Evolutionary conservation across 2,113 vertebrate genomes (phyloP).

Genomic region (Pachypanchax playfairii): DNA sequence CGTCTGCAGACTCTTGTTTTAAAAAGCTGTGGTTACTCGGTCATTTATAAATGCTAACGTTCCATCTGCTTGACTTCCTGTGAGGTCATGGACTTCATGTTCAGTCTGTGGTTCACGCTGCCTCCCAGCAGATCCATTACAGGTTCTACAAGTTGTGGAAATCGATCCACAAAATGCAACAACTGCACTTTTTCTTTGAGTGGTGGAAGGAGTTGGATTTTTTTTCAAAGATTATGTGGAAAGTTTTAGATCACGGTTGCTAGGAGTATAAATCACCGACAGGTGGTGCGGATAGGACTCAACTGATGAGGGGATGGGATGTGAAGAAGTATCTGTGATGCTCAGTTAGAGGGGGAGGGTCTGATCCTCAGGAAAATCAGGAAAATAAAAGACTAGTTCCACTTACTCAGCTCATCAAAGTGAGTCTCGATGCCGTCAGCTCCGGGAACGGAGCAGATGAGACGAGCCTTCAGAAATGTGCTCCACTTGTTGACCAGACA

Average conservation of each 20-base stretch:
- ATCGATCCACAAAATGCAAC: slow-evolving; percentile 5
- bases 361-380: too few species aligned
- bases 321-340: too few species aligned
- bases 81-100: slow-evolving; percentile 12
- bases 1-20: slow-evolving; percentile 45
- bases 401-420: slow-evolving; percentile 97
- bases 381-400: slow-evolving; percentile 11
- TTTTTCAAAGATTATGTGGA: too few species aligned
- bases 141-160: background rate
- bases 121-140: slow-evolving; percentile 29
- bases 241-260: background rate
- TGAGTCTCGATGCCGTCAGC: slow-evolving; percentile 94
- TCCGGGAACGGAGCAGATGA: slow-evolving; percentile 94
- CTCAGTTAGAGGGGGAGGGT: background rate
- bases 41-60: slow-evolving; percentile 39
- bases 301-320: background rate
- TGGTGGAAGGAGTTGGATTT: too few species aligned
- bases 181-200: background rate
- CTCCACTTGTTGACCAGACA: slow-evolving; percentile 99
- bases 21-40: slow-evolving; percentile 22
- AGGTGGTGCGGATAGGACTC: background rate
- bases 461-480: slow-evolving; percentile 95
- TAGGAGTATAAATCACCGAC: slow-evolving; percentile 4
- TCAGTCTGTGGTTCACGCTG: slow-evolving; percentile 26
- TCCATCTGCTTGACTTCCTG: slow-evolving; percentile 37